A percentile compares a stretch with the other conserved stretches of the same genome.
phyloP scores from a whole-genome alignment of 2,888 invertebrate species.

The Melitaea athalia region DNA sequence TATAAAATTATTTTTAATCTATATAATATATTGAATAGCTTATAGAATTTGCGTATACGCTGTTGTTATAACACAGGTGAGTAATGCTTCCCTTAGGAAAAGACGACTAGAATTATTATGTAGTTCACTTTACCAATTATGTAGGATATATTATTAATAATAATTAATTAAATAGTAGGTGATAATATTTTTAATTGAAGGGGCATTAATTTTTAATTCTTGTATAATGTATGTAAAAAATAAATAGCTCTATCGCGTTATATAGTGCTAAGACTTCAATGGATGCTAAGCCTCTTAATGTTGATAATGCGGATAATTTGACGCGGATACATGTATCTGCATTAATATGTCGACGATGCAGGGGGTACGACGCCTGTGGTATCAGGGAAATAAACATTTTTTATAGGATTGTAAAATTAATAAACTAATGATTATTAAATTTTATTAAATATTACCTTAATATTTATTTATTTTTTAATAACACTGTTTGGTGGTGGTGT shows the following conservation, averaged over 20 bases:
- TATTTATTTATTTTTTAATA: neutral
- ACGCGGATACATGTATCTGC: slow-evolving; percentile 31
- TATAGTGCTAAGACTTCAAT: neutral
- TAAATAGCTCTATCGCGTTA: neutral
- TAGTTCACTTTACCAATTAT: too few species aligned
- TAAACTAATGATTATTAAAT: neutral
- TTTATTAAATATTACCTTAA: neutral
- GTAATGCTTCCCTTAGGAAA: too few species aligned
- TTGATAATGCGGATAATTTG: slow-evolving; percentile 39
- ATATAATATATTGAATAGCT: too few species aligned
- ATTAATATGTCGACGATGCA: slow-evolving; percentile 22
- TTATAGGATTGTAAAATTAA: slow-evolving; percentile 13
- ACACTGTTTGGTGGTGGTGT: too few species aligned
- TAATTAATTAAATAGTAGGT: neutral
- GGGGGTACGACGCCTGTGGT: slow-evolving; percentile 19
- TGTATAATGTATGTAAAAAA: too few species aligned
- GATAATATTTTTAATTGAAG: too few species aligned
- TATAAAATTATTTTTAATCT: too few species aligned
- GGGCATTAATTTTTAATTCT: too few species aligned
- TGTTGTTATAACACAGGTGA: too few species aligned
- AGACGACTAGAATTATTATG: too few species aligned
- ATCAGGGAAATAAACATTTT: slow-evolving; percentile 15
- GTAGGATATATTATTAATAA: too few species aligned
- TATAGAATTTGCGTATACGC: too few species aligned
- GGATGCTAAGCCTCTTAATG: slow-evolving; percentile 5